Conservation (phyloP, 2,888 invertebrate genomes). For the Chydorus sphaericus region DNA sequence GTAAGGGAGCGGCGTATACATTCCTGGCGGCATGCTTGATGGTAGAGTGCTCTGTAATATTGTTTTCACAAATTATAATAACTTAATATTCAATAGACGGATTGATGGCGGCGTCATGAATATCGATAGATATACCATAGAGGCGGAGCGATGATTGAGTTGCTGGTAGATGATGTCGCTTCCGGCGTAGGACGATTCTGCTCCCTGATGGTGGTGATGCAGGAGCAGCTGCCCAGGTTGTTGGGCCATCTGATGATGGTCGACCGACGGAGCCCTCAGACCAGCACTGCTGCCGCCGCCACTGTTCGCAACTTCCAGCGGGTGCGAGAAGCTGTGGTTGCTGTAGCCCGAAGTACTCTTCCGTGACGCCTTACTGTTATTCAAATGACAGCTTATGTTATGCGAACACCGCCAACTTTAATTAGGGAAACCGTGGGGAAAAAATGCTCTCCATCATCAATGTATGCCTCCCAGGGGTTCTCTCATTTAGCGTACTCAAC, state of each 20-base stretch:
- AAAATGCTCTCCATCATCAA: too few relatives aligned
- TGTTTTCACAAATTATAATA: not conserved
- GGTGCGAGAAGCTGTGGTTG: constrained; percentile 10
- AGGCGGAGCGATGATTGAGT: constrained; percentile 4
- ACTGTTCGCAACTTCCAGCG: too few relatives aligned
- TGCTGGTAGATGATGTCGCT: constrained; percentile 5
- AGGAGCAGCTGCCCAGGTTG: too few relatives aligned
- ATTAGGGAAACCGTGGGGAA: too few relatives aligned
- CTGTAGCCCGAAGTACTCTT: constrained; percentile 10
- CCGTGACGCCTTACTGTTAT: constrained; percentile 11
- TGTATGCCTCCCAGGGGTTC: too few relatives aligned
- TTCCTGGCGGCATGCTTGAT: constrained; percentile 5
- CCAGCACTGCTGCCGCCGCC: too few relatives aligned
- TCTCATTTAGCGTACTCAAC: too few relatives aligned
- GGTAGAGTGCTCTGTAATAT: constrained; percentile 14
- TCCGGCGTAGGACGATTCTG: not conserved
- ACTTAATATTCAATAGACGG: not conserved
- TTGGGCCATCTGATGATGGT: too few relatives aligned
- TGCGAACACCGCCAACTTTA: too few relatives aligned
- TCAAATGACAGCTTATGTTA: too few relatives aligned
- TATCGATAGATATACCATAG: not conserved
- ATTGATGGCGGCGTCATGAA: not conserved
- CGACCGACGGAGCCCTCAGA: too few relatives aligned
- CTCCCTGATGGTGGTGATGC: not conserved
- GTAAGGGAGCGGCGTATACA: not conserved